These are phyloP conservation scores for Promerops cafer DNA, from an alignment of 2,113 vertebrate species.

Conservation along the genomic window DNA sequence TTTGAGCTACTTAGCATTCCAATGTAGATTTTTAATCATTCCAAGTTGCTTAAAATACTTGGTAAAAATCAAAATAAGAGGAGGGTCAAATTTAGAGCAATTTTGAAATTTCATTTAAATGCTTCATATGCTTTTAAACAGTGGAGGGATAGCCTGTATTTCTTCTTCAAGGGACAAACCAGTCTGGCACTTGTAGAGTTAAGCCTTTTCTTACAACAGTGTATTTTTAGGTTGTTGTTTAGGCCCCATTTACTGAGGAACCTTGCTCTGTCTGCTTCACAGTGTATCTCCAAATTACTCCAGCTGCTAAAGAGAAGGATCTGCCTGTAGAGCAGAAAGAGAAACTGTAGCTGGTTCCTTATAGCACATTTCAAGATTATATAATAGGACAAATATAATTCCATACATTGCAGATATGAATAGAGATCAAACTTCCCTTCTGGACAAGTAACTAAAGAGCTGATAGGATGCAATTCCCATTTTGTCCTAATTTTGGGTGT, in stretches of 20 bases:
- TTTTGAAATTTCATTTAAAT: not conserved
- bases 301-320: not conserved
- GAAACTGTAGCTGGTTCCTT: not conserved
- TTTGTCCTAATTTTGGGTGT: not conserved
- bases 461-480: not conserved
- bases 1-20: not conserved
- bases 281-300: not conserved
- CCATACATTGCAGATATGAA: not conserved
- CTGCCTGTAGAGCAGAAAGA: not conserved
- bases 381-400: not conserved
- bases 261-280: not conserved
- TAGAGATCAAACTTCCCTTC: not conserved
- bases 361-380: not conserved
- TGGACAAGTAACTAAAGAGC: not conserved
- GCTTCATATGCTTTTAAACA: not conserved
- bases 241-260: not conserved
- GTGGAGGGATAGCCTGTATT: not conserved
- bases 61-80: not conserved
- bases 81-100: not conserved
- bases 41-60: not conserved
- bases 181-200: not conserved
- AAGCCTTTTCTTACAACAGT: not conserved
- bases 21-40: not conserved
- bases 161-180: not conserved
- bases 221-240: not conserved